Evolutionary conservation across 2,797 vertebrate genomes (phyloP).

Genomic region (Oryzias dopingdopingensis): DNA sequence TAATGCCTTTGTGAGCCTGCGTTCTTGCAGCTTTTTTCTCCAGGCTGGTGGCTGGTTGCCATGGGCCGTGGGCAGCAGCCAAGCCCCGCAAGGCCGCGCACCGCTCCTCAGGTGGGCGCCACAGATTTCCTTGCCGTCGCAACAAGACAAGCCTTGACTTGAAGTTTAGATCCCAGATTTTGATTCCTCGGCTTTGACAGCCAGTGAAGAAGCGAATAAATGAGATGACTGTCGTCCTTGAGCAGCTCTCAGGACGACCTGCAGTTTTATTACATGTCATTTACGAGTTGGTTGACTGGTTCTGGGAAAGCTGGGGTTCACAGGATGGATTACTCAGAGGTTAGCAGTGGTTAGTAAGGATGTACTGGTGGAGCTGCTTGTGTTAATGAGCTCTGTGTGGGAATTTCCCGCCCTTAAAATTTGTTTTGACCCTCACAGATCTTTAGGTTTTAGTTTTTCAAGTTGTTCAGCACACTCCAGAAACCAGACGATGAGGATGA

Average conservation of each 20-base stretch:
- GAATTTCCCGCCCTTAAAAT: neutral
- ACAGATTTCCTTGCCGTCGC: neutral
- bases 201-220: too few species aligned
- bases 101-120: constrained; percentile 61
- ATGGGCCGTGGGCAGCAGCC: constrained; percentile 53
- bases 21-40: constrained; percentile 51
- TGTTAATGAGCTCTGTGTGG: neutral
- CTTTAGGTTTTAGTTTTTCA: too few species aligned
- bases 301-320: neutral
- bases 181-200: neutral
- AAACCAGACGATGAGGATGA: too few species aligned
- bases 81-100: constrained; percentile 42
- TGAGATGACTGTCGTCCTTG: neutral
- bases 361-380: neutral
- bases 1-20: constrained; percentile 68
- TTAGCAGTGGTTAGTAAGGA: constrained; percentile 14
- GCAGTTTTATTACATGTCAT: constrained; percentile 39
- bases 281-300: constrained; percentile 13
- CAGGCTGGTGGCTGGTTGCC: constrained; percentile 64
- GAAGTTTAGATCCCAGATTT: neutral
- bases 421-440: too few species aligned
- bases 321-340: constrained; percentile 20
- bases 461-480: too few species aligned
- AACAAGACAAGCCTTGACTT: neutral
- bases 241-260: constrained; percentile 10